Conservation (phyloP, 2,888 invertebrate species). For the Steinernema scapterisci region DNA sequence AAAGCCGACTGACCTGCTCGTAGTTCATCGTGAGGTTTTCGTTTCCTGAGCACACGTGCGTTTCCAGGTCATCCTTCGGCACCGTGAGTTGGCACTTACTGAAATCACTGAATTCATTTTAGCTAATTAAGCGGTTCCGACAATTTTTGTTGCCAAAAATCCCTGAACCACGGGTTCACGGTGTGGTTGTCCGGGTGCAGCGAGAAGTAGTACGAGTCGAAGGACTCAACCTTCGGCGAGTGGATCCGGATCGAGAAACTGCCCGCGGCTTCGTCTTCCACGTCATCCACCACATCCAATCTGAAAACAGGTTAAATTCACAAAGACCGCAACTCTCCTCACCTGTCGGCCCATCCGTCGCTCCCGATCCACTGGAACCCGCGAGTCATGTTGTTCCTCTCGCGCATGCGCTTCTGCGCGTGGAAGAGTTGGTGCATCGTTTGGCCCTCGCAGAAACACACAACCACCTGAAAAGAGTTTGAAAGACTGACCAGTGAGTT, state of each 20-base stretch:
- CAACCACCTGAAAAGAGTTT: slow-evolving; percentile 51
- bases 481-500: background rate
- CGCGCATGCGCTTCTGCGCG: slow-evolving; percentile 58
- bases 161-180: slow-evolving; percentile 78
- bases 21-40: slow-evolving; percentile 62
- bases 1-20: slow-evolving; percentile 50
- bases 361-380: slow-evolving; percentile 67
- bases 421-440: slow-evolving; percentile 71
- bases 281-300: slow-evolving; percentile 76
- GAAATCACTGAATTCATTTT: no score
- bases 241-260: slow-evolving; percentile 79
- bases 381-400: slow-evolving; percentile 39
- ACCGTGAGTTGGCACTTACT: slow-evolving; percentile 51
- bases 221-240: slow-evolving; percentile 74
- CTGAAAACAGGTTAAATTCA: slow-evolving; percentile 38
- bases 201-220: slow-evolving; percentile 76
- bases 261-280: slow-evolving; percentile 76
- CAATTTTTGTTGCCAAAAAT: slow-evolving; percentile 76
- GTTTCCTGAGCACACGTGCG: slow-evolving; percentile 57
- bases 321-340: no score
- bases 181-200: slow-evolving; percentile 75
- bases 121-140: no score
- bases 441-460: slow-evolving; percentile 80
- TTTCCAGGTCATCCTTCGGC: slow-evolving; percentile 50
- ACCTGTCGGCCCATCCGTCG: slow-evolving; percentile 63